A percentile compares a stretch with the other conserved stretches of the same genome.
phyloP scores from a whole-genome alignment of 2,888 invertebrate species.

The Tetheella fluctuosa region DNA sequence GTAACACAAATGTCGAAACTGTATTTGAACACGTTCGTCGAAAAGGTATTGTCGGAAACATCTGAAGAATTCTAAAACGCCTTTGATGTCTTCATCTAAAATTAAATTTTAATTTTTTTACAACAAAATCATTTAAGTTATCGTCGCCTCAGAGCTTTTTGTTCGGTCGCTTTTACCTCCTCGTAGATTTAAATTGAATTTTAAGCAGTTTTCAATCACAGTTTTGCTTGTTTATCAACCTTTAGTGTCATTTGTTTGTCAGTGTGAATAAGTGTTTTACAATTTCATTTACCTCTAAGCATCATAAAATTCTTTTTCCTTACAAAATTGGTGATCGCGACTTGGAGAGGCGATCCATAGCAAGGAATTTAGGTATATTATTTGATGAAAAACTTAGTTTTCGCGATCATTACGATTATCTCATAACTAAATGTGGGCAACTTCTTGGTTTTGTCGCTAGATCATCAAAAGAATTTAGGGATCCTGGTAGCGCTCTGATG shows the following conservation, averaged over 20 bases:
- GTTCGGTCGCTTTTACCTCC: constrained; percentile 12
- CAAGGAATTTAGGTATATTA: too few species aligned
- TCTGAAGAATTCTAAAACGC: constrained; percentile 27
- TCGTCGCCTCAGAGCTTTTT: constrained; percentile 14
- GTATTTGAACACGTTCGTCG: constrained; percentile 28
- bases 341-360: too few species aligned
- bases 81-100: constrained; percentile 14
- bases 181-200: constrained; percentile 46
- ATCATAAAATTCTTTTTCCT: too few species aligned
- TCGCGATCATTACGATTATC: too few species aligned
- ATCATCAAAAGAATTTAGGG: too few species aligned
- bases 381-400: too few species aligned
- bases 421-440: too few species aligned
- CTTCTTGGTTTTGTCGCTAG: too few species aligned
- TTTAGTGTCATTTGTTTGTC: constrained; percentile 38
- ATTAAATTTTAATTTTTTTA: constrained; percentile 23
- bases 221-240: constrained; percentile 33
- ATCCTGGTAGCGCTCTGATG: too few species aligned
- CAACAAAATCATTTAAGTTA: constrained; percentile 31
- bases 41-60: constrained; percentile 21
- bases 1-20: constrained; percentile 37
- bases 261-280: too few species aligned
- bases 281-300: too few species aligned
- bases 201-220: constrained; percentile 44
- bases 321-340: too few species aligned